Conservation (phyloP, 2,113 vertebrate species). For the Zosterops lateralis region DNA sequence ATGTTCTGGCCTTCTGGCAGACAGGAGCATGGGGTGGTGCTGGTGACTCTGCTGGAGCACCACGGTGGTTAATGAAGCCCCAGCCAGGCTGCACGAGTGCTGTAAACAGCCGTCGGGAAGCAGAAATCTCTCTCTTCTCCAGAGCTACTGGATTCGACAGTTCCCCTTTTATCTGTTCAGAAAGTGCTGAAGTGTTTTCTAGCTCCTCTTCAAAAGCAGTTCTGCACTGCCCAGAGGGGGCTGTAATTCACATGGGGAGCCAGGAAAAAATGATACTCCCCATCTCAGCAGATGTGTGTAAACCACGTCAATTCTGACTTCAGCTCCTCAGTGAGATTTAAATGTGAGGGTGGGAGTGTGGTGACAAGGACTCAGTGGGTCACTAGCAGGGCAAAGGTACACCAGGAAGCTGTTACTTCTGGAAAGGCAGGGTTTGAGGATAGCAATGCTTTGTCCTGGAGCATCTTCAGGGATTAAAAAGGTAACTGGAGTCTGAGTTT, state of each 20-base stretch:
- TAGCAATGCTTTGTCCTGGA: neutral
- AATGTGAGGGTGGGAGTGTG: neutral
- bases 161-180: conserved; percentile 39
- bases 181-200: conserved; percentile 57
- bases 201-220: conserved; percentile 55
- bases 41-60: neutral
- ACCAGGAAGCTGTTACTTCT: neutral
- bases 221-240: conserved; percentile 54
- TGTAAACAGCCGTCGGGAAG: neutral
- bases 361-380: neutral
- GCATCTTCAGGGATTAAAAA: neutral
- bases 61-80: neutral
- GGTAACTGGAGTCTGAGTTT: neutral
- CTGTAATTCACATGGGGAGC: conserved; percentile 32
- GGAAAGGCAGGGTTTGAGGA: neutral
- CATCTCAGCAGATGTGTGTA: neutral
- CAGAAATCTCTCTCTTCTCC: neutral
- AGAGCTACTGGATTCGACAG: neutral
- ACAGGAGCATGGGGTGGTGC: neutral
- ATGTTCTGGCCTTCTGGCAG: neutral
- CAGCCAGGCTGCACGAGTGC: neutral
- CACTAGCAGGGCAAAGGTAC: neutral
- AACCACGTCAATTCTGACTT: neutral
- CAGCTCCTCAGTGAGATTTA: neutral
- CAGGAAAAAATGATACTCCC: neutral